Evolutionary conservation across 2,113 vertebrate species (phyloP), one percentile per base, ranked within the genome.

Genomic region (Lipophrys pholis): DNA sequence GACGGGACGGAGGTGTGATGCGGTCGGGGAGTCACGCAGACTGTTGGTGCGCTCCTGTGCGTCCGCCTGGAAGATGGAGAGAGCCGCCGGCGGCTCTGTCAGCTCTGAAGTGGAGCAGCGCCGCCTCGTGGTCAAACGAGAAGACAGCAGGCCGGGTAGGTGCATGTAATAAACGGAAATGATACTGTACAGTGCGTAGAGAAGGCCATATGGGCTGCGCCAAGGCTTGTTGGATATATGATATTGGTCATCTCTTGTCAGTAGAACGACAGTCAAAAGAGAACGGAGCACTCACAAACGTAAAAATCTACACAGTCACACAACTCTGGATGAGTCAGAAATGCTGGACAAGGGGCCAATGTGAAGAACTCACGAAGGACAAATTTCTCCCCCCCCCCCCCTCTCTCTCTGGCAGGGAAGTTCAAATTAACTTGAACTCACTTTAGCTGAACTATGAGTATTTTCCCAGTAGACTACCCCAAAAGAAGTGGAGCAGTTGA

Each of bases 351-450:
- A 16, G 21, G 1, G 48, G 16, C 48, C 57, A 64, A 51, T 62
- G 50, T 74, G 40, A 78, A 76, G 76, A 70, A 64, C 69, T 84
- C 8, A 76, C 40, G 78, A 74, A 87, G 78, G 71, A 84, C 78
- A 82, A 78, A 88, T 58, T 35, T 36, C 21, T 11, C 40, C 5
- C 35, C 6, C 42, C 9, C 5, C 21, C 3, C 64, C 42, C 30
- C 35, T 58, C 40, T 36, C 21, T 11, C 40, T 6, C 35, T 6
- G 36, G 9, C 11, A 68, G 66, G 82, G 73, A 78, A 86, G 83
- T 89, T 88, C 78, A 88, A 84, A 87, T 90, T 86, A 83, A 84
- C 88, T 82, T 90, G 84, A 86, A 86, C 77, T 81, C 86, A 78
- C 80, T 87, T 87, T 73, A 78, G 82, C 80, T 72, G 72, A 87